Evolutionary conservation across 2,888 invertebrate species (phyloP).

Genomic region (Mellilla xanthometata): DNA sequence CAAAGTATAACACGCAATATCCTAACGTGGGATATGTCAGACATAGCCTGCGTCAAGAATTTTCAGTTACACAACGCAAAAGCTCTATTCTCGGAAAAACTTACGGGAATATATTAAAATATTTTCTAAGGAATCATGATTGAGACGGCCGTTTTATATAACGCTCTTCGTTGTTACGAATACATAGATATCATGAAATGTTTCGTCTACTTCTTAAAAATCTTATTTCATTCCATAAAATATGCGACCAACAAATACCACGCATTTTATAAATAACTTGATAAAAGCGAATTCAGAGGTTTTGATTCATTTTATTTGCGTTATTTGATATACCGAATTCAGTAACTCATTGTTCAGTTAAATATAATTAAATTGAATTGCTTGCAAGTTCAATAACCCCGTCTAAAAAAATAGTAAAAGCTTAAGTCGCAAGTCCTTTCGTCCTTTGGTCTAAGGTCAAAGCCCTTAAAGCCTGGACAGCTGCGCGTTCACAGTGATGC

Average conservation of each 20-base stretch:
- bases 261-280: too few relatives aligned
- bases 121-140: too few relatives aligned
- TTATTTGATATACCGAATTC: not conserved
- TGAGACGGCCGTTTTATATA: too few relatives aligned
- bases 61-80: not conserved
- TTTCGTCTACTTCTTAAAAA: too few relatives aligned
- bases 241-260: too few relatives aligned
- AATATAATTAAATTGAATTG: not conserved
- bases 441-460: constrained; percentile 6
- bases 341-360: not conserved
- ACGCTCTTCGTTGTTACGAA: too few relatives aligned
- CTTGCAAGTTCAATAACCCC: not conserved
- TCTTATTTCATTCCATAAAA: too few relatives aligned
- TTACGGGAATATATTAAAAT: too few relatives aligned
- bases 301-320: too few relatives aligned
- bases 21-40: not conserved
- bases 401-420: not conserved
- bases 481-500: constrained; percentile 8
- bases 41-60: not conserved
- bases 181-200: too few relatives aligned
- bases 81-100: not conserved
- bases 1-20: not conserved
- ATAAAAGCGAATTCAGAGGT: too few relatives aligned
- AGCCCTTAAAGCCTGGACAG: constrained; percentile 10
- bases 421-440: constrained; percentile 4